These are phyloP conservation scores for Drosophila sp. DNA, from an alignment of 1,140 invertebrate genomes.

Conservation along the genomic window DNA sequence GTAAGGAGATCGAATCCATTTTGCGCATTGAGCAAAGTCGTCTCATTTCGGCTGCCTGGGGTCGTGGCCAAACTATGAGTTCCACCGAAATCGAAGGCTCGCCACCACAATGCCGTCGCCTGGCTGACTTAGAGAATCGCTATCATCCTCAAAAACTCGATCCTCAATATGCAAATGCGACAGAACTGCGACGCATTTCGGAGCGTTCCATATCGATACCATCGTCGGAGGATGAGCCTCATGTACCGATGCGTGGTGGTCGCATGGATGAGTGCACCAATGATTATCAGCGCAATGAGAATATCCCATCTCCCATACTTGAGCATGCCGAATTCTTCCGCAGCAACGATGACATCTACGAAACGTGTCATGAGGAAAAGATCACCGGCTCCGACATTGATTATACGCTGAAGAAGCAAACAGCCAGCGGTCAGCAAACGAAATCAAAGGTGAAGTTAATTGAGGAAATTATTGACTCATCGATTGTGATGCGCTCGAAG, in stretches of 20 bases:
- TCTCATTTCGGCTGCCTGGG: conserved; percentile 86
- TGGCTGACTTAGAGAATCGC: conserved; percentile 85
- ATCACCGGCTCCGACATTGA: conserved; percentile 75
- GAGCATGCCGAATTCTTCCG: conserved; percentile 86
- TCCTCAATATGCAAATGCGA: conserved; percentile 85
- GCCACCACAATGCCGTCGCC: conserved; percentile 86
- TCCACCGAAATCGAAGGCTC: conserved; percentile 89
- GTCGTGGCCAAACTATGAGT: conserved; percentile 88
- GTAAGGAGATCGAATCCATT: conserved; percentile 89
- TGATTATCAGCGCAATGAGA: conserved; percentile 86
- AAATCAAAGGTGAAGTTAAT: conserved; percentile 81
- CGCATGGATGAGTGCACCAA: conserved; percentile 84
- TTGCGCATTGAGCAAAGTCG: conserved; percentile 87
- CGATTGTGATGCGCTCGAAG: conserved; percentile 83
- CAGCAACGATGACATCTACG: conserved; percentile 85
- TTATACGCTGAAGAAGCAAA: conserved; percentile 80
- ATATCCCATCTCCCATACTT: conserved; percentile 85
- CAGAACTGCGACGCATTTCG: conserved; percentile 87
- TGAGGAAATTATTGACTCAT: conserved; percentile 82
- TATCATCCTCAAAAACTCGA: conserved; percentile 86
- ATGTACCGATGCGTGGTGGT: conserved; percentile 77
- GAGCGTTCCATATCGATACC: conserved; percentile 88
- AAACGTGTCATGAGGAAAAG: conserved; percentile 80
- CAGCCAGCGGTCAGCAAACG: conserved; percentile 38
- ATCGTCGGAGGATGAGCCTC: conserved; percentile 87